Percentiles rank a stretch among this genome's conserved stretches.
Conservation (phyloP, 2,797 vertebrate species). For the Coccyzus lansbergi region DNA sequence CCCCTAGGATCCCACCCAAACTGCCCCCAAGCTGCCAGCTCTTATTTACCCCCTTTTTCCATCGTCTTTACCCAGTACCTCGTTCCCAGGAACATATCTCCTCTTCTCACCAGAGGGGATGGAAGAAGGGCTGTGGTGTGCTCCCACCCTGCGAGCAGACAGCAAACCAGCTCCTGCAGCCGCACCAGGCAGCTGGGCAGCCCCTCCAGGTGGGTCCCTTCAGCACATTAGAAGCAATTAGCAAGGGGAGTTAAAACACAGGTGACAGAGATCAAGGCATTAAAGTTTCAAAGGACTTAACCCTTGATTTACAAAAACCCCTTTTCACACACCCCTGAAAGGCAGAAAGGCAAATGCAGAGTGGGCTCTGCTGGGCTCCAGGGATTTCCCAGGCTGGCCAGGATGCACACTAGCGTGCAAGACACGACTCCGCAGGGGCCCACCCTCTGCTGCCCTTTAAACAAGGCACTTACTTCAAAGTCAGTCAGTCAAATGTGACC, state of each 20-base stretch:
- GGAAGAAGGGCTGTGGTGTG: background rate
- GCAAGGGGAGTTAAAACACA: background rate
- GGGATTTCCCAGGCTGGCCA: background rate
- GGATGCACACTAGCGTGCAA: background rate
- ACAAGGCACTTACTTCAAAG: conserved; percentile 11
- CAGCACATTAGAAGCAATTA: background rate
- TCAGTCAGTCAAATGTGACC: background rate
- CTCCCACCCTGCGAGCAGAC: rapidly evolving
- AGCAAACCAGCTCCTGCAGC: background rate
- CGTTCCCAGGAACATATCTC: background rate
- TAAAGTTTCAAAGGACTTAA: background rate
- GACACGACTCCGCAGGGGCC: rapidly evolving
- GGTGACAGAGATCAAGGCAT: background rate
- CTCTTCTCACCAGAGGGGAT: background rate
- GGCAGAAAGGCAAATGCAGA: background rate
- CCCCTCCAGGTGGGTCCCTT: background rate
- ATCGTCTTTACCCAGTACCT: background rate
- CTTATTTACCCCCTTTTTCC: background rate
- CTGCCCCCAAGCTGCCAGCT: background rate
- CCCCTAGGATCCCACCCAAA: background rate
- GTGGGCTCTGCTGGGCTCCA: background rate
- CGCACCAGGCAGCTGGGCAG: background rate
- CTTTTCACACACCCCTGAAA: background rate
- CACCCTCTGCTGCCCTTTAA: background rate
- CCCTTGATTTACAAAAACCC: background rate